Base-by-base conservation (phyloP, 2,113 vertebrate genomes). In the Sterna hirundo region DNA sequence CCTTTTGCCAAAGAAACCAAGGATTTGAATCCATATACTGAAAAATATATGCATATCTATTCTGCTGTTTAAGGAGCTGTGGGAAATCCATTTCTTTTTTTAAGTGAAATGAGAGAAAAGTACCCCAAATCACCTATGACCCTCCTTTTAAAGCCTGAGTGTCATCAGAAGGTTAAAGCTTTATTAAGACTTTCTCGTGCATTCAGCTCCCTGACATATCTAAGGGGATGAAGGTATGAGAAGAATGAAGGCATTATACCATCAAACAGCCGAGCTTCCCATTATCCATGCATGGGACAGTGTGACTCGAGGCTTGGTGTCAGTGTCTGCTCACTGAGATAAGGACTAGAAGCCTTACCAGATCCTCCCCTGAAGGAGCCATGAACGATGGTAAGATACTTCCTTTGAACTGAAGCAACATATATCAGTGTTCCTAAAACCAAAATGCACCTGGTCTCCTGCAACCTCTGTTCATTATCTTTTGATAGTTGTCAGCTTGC, bases 1-100 rank as follows among this genome's bases (percentile, higher is more conserved):
- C 90, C 61, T 87, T 97, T 96, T 95, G 96, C 97, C 96, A 97
- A 95, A 96, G 78, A 90, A 96, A 95, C 71, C 84, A 96, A 95
- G 27, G 46, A 62, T 93, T 94, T 94, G 78, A 94, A 92, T 92
- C 49, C 58, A 82, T 88, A 62, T 30, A 68, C 89, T 86, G 91
- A 93, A 95, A 96, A 94, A 93, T 70, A 93, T 34, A 91, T 1
- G 6, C 32, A 17, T 93, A 77, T 95, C 90, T 95, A 65, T 95
- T 95, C 89, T 3, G 2, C 23, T 81, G 62, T 78, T 94, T 75
- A 83, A 85, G 94, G 71, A 93, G 42, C 90, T 94, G 66, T 95
- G 90, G 94, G 92, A 95, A 96, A 90, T 90, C 34, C 16, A 29
- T 71, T 84, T 78, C 78, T 70, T 60, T 40, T 77, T 83, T 60